These are phyloP conservation scores for Chaetodon auriga DNA, from an alignment of 2,113 vertebrate species.

Conservation along the genomic window DNA sequence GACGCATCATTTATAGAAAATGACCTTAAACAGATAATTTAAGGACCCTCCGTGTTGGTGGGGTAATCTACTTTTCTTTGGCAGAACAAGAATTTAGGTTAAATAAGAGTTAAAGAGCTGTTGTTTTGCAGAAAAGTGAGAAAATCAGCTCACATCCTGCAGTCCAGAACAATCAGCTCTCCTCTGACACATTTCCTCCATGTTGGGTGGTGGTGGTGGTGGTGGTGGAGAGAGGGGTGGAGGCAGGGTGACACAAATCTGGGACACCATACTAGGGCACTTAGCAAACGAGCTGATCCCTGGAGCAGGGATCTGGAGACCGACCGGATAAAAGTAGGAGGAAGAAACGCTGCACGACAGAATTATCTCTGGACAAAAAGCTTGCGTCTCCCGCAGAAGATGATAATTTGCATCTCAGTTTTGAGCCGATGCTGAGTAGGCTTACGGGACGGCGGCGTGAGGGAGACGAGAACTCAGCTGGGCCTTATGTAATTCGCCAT, in stretches of 20 bases:
- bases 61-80: neutral
- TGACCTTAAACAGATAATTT: too few species aligned
- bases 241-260: constrained; percentile 74
- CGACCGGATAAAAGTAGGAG: constrained; percentile 64
- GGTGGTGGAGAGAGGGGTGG: constrained; percentile 28
- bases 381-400: constrained; percentile 34
- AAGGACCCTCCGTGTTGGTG: neutral
- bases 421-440: constrained; percentile 60
- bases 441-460: constrained; percentile 38
- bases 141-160: constrained; percentile 21
- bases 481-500: constrained; percentile 21
- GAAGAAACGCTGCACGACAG: constrained; percentile 30
- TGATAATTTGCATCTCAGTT: constrained; percentile 61
- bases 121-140: constrained; percentile 17
- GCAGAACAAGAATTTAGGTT: neutral
- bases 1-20: too few species aligned
- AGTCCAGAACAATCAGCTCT: constrained; percentile 26
- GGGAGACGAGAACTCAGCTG: constrained; percentile 16
- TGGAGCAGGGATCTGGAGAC: constrained; percentile 72
- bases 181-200: constrained; percentile 39
- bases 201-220: constrained; percentile 6
- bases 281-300: constrained; percentile 67
- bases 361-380: constrained; percentile 64
- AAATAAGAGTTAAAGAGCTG: neutral
- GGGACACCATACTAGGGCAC: constrained; percentile 80